Evolutionary conservation across 2,888 invertebrate genomes (phyloP).

Genomic region (Ophion ellenae): DNA sequence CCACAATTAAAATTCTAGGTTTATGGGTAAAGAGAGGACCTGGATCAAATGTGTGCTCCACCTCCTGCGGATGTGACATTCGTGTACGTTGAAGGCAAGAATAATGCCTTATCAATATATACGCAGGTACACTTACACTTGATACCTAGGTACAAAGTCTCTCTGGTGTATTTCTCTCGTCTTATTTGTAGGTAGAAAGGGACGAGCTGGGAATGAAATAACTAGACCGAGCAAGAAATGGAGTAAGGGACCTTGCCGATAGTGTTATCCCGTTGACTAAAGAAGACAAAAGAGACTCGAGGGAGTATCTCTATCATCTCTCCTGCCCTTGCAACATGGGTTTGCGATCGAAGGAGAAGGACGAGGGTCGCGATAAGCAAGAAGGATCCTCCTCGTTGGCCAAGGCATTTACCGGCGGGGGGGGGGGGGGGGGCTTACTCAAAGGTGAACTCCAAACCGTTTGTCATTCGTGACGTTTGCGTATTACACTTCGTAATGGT

Average conservation of each 20-base stretch:
- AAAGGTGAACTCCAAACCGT: conserved; percentile 63
- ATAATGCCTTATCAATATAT: no score
- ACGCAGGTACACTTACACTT: no score
- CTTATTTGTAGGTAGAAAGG: not conserved
- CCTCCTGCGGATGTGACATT: no score
- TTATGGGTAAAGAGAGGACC: no score
- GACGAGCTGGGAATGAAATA: not conserved
- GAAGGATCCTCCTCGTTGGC: conserved; percentile 30
- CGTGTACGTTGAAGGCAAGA: no score
- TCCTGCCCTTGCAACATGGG: conserved; percentile 18
- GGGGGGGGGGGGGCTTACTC: conserved; percentile 36
- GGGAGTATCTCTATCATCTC: conserved; percentile 35
- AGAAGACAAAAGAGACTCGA: conserved; percentile 53
- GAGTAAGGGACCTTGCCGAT: not conserved
- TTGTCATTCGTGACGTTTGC: conserved; percentile 64
- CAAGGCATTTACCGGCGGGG: conserved; percentile 42
- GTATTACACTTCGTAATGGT: conserved; percentile 31
- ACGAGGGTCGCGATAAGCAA: not conserved
- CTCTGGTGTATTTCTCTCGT: not conserved
- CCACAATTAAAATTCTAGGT: no score
- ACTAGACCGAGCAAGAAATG: not conserved
- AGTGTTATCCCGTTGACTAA: conserved; percentile 33
- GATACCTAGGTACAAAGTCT: not conserved
- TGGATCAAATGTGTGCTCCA: no score
- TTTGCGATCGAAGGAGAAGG: conserved; percentile 51